phyloP scores from a whole-genome alignment of 1,140 invertebrate genomes.

The Caenorhabditis elegans region WBcel235 BX284605.5:6360001-6360500 shows the following conservation, averaged over 20 bases:
- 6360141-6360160: slow-evolving; percentile 61
- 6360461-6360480: slow-evolving; percentile 40
- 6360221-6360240: slow-evolving; percentile 42
- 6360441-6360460: slow-evolving; percentile 40
- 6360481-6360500: slow-evolving; percentile 14
- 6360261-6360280: slow-evolving; percentile 20
- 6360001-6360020: slow-evolving; percentile 25
- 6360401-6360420: slow-evolving; percentile 24
- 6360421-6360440: slow-evolving; percentile 42
- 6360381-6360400: slow-evolving; percentile 8
- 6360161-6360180: slow-evolving; percentile 60
- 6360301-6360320: slow-evolving; percentile 47
- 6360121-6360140: slow-evolving; percentile 59
- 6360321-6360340: slow-evolving; percentile 58
- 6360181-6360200: slow-evolving; percentile 21
- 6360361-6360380: slow-evolving; percentile 59
- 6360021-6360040: slow-evolving; percentile 9
- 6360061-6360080: neutral
- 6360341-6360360: slow-evolving; percentile 66
- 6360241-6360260: slow-evolving; percentile 12
- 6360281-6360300: neutral
- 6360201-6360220: slow-evolving; percentile 28
- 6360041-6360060: neutral
- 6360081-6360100: slow-evolving; percentile 40
- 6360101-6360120: slow-evolving; percentile 61